Base-by-base conservation (phyloP, 2,113 vertebrate species). In the Podarcis muralis region DNA sequence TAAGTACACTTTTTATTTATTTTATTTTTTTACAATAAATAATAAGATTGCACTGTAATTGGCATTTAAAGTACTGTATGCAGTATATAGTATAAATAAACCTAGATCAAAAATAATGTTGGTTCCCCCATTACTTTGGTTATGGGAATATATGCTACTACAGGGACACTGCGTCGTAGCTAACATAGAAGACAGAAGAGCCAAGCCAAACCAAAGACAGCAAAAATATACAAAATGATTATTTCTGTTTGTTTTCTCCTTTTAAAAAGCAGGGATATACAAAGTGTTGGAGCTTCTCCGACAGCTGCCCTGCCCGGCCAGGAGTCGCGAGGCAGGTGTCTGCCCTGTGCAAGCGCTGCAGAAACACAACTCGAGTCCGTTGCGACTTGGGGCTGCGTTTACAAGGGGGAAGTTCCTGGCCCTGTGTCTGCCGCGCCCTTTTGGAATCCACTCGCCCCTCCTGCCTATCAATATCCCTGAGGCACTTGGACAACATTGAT, bases 31-130 rank as follows among this genome's bases (percentile, higher is more conserved):
- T 98, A 99, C 98, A 99, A 99, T 99, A 99, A 99, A 99, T 99
- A 99, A 99, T 88, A 98, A 98, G 98, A 99, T 99, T 99, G 99
- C 99, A 99, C 99, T 99, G 98, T 99, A 99, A 99, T 99, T 99
- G 98, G 98, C 98, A 98, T 99, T 98, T 99, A 99, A 99, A 99
- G 99, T 99, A 99, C 98, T 98, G 98, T 98, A 99, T 99, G 98
- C 98, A 99, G 98, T 98, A 99, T 99, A 99, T 98, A 98, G 98
- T 98, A 99, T 99, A 99, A 99, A 99, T 99, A 99, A 98, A 98
- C 97, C 98, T 98, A 98, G 95, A 98, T 97, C 95, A 97, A 98
- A 98, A 97, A 97, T 98, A 98, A 97, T 98, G 97, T 97, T 97
- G 97, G 96, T 97, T 98, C 97, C 98, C 98, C 98, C 97, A 98